These are phyloP conservation scores for Zaprionus lineosus DNA, from an alignment of 2,888 invertebrate genomes.

Conservation along the genomic window DNA sequence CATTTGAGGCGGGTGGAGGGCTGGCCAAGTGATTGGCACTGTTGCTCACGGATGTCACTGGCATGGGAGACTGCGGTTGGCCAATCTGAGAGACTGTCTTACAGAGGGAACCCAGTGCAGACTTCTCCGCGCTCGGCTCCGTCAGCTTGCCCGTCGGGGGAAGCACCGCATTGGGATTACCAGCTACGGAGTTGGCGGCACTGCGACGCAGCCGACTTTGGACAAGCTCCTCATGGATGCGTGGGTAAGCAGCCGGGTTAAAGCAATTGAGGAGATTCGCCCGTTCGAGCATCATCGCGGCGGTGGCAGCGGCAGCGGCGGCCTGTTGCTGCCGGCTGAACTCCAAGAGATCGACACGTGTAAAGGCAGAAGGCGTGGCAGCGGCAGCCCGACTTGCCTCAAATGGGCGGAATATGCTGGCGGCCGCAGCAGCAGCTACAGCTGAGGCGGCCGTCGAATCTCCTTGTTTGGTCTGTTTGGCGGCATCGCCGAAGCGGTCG, in stretches of 20 bases:
- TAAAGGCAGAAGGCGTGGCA: conserved; percentile 81
- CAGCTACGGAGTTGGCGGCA: conserved; percentile 20
- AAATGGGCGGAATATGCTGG: conserved; percentile 81
- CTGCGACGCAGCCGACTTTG: conserved; percentile 80
- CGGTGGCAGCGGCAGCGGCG: conserved; percentile 80
- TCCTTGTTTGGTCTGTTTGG: conserved; percentile 47
- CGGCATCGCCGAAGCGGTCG: conserved; percentile 80
- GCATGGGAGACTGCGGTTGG: conserved; percentile 66
- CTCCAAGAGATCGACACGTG: conserved; percentile 81
- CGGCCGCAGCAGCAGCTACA: conserved; percentile 48
- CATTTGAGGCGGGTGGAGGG: conserved; percentile 67
- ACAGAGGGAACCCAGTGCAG: conserved; percentile 87
- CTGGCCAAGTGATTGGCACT: conserved; percentile 60
- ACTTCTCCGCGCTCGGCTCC: conserved; percentile 80
- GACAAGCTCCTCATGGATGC: conserved; percentile 82
- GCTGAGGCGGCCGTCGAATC: conserved; percentile 25
- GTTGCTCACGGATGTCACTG: conserved; percentile 30
- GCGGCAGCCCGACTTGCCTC: conserved; percentile 72
- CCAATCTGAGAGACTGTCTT: conserved; percentile 89
- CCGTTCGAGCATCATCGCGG: conserved; percentile 82
- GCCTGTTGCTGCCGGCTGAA: conserved; percentile 81
- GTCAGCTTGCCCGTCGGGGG: conserved; percentile 56
- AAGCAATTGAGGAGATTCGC: conserved; percentile 82
- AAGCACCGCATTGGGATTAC: conserved; percentile 56
- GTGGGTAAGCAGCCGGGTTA: conserved; percentile 82